A percentile compares a stretch with the other conserved stretches of the same genome.
Evolutionary conservation across 1,140 invertebrate genomes (phyloP).

Genomic region (Drosophila tropicalis): DNA sequence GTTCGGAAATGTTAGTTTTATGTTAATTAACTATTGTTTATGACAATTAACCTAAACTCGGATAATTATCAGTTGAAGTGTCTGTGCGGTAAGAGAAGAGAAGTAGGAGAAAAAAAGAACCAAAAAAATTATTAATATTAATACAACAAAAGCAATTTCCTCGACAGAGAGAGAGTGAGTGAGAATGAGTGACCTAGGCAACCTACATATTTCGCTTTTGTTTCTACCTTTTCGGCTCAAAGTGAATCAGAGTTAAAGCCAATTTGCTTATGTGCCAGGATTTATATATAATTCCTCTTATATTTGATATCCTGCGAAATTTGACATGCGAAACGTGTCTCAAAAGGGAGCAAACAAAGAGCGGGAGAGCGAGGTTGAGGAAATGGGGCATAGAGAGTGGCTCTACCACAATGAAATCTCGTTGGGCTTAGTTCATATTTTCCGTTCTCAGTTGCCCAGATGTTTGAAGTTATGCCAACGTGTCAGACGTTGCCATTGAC

Average conservation of each 20-base stretch:
- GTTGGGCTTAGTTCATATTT: slow-evolving; percentile 30
- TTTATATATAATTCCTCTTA: slow-evolving; percentile 5
- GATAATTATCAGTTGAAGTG: slow-evolving; percentile 1
- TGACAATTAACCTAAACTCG: slow-evolving; percentile 58
- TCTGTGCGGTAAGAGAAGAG: background rate
- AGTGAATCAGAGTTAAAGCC: slow-evolving; percentile 13
- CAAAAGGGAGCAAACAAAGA: background rate
- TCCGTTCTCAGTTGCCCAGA: background rate
- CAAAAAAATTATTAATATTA: slow-evolving; percentile 16
- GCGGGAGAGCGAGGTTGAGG: background rate
- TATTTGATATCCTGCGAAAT: slow-evolving; percentile 18
- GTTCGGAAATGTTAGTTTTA: slow-evolving; percentile 76
- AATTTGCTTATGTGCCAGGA: slow-evolving; percentile 10
- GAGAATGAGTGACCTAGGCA: background rate
- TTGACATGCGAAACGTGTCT: slow-evolving; percentile 20
- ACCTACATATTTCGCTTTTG: background rate
- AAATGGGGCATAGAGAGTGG: background rate
- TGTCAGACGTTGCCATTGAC: slow-evolving; percentile 45
- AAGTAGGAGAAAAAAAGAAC: no score
- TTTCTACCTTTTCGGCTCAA: background rate
- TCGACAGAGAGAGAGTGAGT: background rate
- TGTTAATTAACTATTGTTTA: slow-evolving; percentile 79
- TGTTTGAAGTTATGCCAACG: slow-evolving; percentile 30
- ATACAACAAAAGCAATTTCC: background rate
- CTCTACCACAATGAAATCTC: slow-evolving; percentile 3